Conservation (phyloP, 1,140 invertebrate genomes). For the Heliconius hermathena region DNA sequence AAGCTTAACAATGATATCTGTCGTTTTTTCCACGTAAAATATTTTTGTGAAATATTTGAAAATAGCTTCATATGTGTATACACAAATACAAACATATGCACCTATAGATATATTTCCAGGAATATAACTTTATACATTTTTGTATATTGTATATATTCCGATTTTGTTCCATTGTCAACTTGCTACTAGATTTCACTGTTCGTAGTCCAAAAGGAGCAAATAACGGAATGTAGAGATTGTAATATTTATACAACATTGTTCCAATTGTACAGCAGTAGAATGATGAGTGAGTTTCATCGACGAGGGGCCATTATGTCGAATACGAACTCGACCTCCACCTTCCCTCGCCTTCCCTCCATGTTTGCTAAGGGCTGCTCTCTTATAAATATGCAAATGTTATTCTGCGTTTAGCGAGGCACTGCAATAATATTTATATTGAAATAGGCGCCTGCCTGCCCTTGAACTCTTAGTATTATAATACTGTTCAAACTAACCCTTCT, state of each 20-base stretch:
- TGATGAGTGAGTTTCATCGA: conserved; percentile 44
- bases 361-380: conserved; percentile 68
- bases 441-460: conserved; percentile 67
- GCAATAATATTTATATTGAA: conserved; percentile 79
- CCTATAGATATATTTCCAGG: not conserved
- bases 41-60: not conserved
- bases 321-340: conserved; percentile 54
- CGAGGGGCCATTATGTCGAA: conserved; percentile 66
- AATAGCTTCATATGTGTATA: not conserved
- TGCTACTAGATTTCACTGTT: not conserved
- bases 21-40: not conserved
- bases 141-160: not conserved
- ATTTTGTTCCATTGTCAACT: not conserved
- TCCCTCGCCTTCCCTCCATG: conserved; percentile 56
- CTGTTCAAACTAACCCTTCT: conserved; percentile 66
- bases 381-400: conserved; percentile 78
- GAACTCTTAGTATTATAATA: conserved; percentile 71
- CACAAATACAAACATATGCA: not conserved
- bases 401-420: conserved; percentile 69
- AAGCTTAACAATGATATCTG: not conserved
- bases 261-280: conserved; percentile 2
- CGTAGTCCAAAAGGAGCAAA: not conserved
- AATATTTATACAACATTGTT: conserved; percentile 8
- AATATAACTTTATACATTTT: not conserved
- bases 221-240: not conserved